phyloP scores from a whole-genome alignment of 2,888 invertebrate genomes.

The Phortica okadai region DNA sequence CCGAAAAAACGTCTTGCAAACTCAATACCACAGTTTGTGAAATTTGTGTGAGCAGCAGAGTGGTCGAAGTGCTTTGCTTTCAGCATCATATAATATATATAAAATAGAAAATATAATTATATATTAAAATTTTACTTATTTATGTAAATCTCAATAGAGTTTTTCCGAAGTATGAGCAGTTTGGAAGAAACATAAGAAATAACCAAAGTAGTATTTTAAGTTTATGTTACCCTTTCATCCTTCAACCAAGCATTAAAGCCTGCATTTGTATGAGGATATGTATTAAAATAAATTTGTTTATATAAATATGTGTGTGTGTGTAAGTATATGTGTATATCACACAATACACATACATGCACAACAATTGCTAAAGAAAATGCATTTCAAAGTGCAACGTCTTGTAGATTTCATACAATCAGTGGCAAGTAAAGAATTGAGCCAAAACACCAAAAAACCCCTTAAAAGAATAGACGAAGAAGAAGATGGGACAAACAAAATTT shows the following conservation, averaged over 20 bases:
- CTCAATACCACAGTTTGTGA: background rate
- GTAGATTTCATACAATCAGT: background rate
- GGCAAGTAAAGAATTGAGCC: background rate
- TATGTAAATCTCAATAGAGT: constrained; percentile 62
- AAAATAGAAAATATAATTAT: constrained; percentile 55
- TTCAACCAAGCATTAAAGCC: constrained; percentile 19
- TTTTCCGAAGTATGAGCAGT: constrained; percentile 45
- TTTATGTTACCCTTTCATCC: background rate
- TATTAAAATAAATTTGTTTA: constrained; percentile 32
- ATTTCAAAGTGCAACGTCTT: constrained; percentile 9
- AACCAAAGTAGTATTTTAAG: constrained; percentile 21
- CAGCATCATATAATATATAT: background rate
- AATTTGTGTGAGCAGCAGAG: background rate
- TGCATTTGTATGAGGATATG: constrained; percentile 7
- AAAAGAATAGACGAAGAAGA: background rate
- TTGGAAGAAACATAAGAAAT: constrained; percentile 14
- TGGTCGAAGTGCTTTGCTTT: background rate
- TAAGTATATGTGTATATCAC: background rate
- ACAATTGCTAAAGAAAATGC: constrained; percentile 15
- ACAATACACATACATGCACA: background rate
- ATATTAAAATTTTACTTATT: constrained; percentile 71
- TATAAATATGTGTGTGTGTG: background rate
- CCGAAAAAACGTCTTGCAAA: too few relatives aligned
- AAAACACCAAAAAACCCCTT: background rate
- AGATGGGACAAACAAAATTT: constrained; percentile 22